These are phyloP conservation scores for Terrapene triunguis DNA, from an alignment of 2,113 vertebrate species.

Conservation along the genomic window DNA sequence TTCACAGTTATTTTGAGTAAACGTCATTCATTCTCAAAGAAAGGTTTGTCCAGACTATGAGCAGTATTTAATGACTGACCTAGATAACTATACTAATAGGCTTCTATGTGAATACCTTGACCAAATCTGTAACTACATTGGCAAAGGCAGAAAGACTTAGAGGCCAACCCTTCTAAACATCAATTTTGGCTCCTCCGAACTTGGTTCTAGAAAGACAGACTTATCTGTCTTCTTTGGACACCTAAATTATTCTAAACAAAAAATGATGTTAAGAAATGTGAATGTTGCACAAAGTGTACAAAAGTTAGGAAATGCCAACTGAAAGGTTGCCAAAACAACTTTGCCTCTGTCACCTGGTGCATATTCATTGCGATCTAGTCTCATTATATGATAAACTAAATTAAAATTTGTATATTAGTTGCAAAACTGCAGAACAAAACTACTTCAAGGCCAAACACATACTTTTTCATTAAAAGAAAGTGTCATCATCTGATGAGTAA, in stretches of 20 bases:
- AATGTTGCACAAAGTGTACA: neutral
- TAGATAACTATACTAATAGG: neutral
- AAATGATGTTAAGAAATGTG: neutral
- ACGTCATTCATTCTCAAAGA: neutral
- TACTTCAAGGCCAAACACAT: neutral
- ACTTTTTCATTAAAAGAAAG: neutral
- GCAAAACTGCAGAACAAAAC: neutral
- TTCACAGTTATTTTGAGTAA: neutral
- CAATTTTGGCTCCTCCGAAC: neutral
- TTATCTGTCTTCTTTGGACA: neutral
- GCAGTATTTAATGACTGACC: neutral
- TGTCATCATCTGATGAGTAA: neutral
- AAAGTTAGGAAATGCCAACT: neutral
- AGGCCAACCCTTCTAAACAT: neutral
- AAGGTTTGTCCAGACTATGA: neutral
- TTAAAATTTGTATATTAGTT: neutral
- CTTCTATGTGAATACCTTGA: neutral
- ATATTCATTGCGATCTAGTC: neutral
- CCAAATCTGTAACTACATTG: neutral
- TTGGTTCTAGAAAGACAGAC: neutral
- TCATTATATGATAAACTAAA: neutral
- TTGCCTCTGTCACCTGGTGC: neutral
- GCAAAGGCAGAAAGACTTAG: neutral
- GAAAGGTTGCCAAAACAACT: neutral
- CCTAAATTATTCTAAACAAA: neutral